Evolutionary conservation across 2,797 vertebrate genomes (phyloP), one percentile per base, ranked within the genome.

Genomic region (Mastacembelus armatus): DNA sequence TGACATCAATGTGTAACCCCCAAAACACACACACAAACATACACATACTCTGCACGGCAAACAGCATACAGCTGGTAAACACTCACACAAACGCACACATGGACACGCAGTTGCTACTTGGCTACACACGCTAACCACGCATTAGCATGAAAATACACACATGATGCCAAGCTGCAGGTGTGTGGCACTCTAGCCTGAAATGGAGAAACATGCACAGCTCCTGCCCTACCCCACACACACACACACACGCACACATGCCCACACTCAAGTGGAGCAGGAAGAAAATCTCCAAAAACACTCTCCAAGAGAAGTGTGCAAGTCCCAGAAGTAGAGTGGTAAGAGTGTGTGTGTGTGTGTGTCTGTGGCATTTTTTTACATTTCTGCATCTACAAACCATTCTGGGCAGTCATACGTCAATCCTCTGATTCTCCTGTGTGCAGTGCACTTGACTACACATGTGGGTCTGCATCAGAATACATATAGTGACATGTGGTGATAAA

Each of bases 1-100:
- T 88, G 80, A 78, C 84, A 92, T 89, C 83, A 88, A 60, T 87
- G 82, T 85, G 84, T 74, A 82, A 83, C 78, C 52, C 68, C 39
- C 44, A 61, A 60, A 68, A 55, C 27, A 32, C 38, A 43, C 45
- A 45, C 27, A 48, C 21, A 48, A 35, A 44, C 18, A 39, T 15
- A 50, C 52, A 58, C 30, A 49, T 12, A 18, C 35, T 49, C 40
- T 24, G 36, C 14, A 57, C 35, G 39, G 6, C 43, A 40, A n/a
- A 38, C 44, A 24, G 9, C 15, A 35, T 65, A 26, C 71, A 66
- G 54, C 54, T 63, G 24, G 33, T 67, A 73, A 63, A 71, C 29
- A 66, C 48, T 66, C 59, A 56, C 24, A 26, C 24, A 5, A 29
- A 65, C 52, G 66, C 59, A 56, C 24, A 26, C 24, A 4, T 29